Evolutionary conservation across 2,888 invertebrate genomes (phyloP).

Genomic region (Busseola fusca): DNA sequence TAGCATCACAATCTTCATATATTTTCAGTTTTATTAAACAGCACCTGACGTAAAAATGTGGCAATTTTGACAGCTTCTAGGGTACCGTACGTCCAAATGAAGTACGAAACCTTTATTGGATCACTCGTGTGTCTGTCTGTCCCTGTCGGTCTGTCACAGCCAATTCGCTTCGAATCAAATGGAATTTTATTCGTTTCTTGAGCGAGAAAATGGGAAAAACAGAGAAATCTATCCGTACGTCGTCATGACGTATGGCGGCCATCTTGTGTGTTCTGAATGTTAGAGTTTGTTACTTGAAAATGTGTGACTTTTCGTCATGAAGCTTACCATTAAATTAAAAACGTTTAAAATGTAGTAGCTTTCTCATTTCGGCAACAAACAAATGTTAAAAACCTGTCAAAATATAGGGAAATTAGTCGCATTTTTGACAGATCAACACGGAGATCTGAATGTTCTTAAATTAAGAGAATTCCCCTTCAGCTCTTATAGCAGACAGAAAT

Average conservation of each 20-base stretch:
- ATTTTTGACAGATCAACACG: too few relatives aligned
- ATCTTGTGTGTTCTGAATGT: slow-evolving; percentile 5
- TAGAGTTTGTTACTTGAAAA: neutral
- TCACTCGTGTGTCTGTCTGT: neutral
- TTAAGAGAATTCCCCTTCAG: too few relatives aligned
- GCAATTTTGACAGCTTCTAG: neutral
- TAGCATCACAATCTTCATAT: neutral
- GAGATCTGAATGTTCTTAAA: too few relatives aligned
- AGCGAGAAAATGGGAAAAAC: neutral
- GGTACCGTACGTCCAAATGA: neutral
- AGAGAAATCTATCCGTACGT: slow-evolving; percentile 20
- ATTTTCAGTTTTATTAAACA: neutral
- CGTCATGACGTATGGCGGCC: slow-evolving; percentile 1
- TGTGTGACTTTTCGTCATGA: neutral
- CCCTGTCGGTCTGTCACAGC: neutral
- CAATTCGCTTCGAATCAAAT: neutral
- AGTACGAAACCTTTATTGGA: neutral
- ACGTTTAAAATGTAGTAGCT: too few relatives aligned
- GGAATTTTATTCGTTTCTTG: neutral
- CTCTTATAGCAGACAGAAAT: too few relatives aligned
- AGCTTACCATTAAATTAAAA: too few relatives aligned
- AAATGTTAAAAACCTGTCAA: too few relatives aligned
- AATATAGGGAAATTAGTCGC: too few relatives aligned
- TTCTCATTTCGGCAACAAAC: too few relatives aligned
- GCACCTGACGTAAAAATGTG: neutral